A percentile compares a stretch with the other conserved stretches of the same genome.
Conservation (phyloP, 1,140 invertebrate species). For the Drepana arcuata region DNA sequence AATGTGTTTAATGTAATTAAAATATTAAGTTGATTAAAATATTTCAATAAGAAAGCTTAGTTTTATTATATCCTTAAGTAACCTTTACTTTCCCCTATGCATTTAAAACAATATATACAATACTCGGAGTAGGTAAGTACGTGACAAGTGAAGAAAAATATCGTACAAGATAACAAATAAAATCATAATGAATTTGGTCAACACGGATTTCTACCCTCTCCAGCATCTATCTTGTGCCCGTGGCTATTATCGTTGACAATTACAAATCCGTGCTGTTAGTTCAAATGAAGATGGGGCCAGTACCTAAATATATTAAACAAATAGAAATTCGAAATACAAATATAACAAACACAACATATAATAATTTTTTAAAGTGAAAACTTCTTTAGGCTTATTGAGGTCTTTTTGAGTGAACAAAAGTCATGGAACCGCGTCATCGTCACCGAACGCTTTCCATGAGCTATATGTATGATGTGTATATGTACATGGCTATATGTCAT, state of each 20-base stretch:
- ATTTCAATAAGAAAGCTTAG: too few species aligned
- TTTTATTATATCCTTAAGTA: neutral
- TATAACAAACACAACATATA: too few species aligned
- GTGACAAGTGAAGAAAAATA: too few species aligned
- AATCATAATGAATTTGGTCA: too few species aligned
- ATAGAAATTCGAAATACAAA: too few species aligned
- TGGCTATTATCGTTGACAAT: slow-evolving; percentile 26
- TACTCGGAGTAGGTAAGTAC: too few species aligned
- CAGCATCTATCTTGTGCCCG: too few species aligned
- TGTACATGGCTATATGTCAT: neutral
- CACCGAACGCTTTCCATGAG: neutral
- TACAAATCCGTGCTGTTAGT: slow-evolving; percentile 32
- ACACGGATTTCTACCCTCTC: slow-evolving; percentile 6
- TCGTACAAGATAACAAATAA: too few species aligned
- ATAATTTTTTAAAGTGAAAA: neutral
- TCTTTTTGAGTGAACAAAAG: neutral
- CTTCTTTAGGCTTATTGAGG: neutral
- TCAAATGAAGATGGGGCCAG: slow-evolving; percentile 21
- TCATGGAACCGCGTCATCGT: neutral
- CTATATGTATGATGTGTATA: neutral
- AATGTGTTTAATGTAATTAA: neutral
- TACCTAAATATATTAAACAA: neutral
- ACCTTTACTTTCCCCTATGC: neutral
- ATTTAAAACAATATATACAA: too few species aligned
- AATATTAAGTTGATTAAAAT: neutral